A percentile compares a stretch with the other conserved stretches of the same genome.
Conservation (phyloP, 2,113 vertebrate genomes). For the Caranx melampygus region DNA sequence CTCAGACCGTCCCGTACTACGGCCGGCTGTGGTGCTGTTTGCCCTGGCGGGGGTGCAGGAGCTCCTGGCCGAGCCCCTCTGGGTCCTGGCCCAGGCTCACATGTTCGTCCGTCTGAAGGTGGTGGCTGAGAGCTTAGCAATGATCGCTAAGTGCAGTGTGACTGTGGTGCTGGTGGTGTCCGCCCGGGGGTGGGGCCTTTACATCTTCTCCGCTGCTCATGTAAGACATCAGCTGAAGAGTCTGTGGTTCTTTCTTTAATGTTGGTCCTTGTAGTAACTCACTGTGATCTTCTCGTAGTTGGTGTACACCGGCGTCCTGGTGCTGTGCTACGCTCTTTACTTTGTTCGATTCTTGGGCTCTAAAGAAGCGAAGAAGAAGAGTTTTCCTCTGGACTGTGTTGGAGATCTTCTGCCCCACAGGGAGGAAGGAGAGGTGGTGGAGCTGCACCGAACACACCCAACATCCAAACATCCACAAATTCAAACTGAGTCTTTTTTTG, state of each 20-base stretch:
- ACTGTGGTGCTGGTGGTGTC: conserved; percentile 88
- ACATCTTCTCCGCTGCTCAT: conserved; percentile 90
- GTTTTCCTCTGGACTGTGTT: conserved; percentile 87
- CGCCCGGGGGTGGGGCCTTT: conserved; percentile 90
- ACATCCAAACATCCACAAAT: not conserved
- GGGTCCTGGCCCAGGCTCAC: conserved; percentile 94
- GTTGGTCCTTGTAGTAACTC: not conserved
- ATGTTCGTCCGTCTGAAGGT: conserved; percentile 96
- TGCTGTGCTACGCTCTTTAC: conserved; percentile 88
- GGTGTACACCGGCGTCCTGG: conserved; percentile 88
- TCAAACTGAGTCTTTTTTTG: not conserved
- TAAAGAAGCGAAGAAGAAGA: conserved; percentile 83
- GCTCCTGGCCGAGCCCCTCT: conserved; percentile 93
- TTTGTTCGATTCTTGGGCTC: conserved; percentile 90
- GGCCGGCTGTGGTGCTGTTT: conserved; percentile 90
- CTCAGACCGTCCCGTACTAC: conserved; percentile 88
- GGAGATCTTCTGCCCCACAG: conserved; percentile 86
- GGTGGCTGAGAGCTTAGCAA: conserved; percentile 92
- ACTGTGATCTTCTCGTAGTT: conserved; percentile 77
- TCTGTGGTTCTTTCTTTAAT: not conserved
- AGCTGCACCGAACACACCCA: not conserved
- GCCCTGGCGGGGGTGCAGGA: conserved; percentile 92
- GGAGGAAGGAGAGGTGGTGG: conserved; percentile 82
- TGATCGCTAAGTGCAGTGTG: conserved; percentile 89
- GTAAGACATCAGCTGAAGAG: conserved; percentile 73